These are phyloP conservation scores for Brachyrhaphis roseni DNA, from an alignment of 2,797 vertebrate species.

Conservation along the genomic window DNA sequence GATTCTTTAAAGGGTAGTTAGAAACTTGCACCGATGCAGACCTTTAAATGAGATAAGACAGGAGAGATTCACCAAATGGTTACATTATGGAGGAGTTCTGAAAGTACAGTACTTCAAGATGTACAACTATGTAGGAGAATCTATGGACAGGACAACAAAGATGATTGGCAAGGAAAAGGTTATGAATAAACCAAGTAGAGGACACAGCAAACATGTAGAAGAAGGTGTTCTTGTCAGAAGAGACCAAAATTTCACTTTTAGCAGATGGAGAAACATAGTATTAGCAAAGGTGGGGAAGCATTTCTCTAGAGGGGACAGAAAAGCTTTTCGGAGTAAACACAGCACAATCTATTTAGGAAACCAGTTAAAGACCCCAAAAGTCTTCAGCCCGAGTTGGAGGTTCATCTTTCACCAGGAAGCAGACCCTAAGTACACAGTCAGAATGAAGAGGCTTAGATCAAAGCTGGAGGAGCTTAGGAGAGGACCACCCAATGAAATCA, in stretches of 20 bases:
- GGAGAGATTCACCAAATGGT: not conserved
- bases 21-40: not conserved
- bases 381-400: not conserved
- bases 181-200: not conserved
- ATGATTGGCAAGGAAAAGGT: not conserved
- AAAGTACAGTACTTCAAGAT: not conserved
- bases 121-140: not conserved
- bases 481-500: not conserved
- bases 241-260: not conserved
- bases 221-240: not conserved
- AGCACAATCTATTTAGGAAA: not conserved
- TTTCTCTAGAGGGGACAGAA: not conserved
- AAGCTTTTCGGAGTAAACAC: not conserved
- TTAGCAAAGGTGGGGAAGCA: not conserved
- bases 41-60: not conserved
- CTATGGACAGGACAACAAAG: not conserved
- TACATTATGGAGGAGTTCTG: not conserved
- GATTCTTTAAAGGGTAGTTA: slow-evolving; percentile 1
- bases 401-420: not conserved
- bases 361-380: not conserved
- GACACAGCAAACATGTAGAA: not conserved
- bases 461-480: not conserved
- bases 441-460: not conserved
- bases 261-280: not conserved
- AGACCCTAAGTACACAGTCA: not conserved